A percentile compares a stretch with the other conserved stretches of the same genome.
Evolutionary conservation across 2,797 vertebrate species (phyloP).

Genomic region (Streptopelia turtur): DNA sequence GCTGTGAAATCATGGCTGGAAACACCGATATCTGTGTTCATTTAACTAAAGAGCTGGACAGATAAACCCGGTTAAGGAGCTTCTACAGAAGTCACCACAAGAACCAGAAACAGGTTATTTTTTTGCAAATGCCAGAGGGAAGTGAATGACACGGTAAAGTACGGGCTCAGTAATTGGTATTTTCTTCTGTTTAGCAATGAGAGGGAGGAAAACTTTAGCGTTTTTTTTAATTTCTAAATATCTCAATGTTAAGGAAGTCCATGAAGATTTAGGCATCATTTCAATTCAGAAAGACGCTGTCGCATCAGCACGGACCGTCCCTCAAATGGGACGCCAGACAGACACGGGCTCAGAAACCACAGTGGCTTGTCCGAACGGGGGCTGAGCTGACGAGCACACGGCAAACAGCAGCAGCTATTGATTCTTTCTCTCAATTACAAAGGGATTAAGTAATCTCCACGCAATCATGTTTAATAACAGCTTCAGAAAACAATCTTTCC

Average conservation of each 20-base stretch:
- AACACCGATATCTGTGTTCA: background rate
- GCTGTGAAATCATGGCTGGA: background rate
- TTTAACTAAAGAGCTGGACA: background rate
- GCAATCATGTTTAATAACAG: background rate
- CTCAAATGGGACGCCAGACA: background rate
- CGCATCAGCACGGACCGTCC: background rate
- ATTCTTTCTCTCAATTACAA: background rate
- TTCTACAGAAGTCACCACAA: background rate
- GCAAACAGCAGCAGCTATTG: background rate
- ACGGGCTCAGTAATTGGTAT: background rate
- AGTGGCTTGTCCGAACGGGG: accelerated
- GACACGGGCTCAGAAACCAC: background rate
- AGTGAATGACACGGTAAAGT: background rate
- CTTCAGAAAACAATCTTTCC: background rate
- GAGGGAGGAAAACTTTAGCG: background rate
- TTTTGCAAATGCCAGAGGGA: background rate
- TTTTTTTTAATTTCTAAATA: background rate
- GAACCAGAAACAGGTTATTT: background rate
- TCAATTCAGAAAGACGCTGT: background rate
- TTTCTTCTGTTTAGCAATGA: background rate
- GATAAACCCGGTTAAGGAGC: background rate
- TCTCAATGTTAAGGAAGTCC: background rate
- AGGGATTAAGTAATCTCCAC: background rate
- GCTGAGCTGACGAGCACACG: background rate
- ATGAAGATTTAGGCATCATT: background rate